Evolutionary conservation across 2,888 invertebrate species (phyloP), one percentile per base, ranked within the genome.

Genomic region (Tipula helvola): DNA sequence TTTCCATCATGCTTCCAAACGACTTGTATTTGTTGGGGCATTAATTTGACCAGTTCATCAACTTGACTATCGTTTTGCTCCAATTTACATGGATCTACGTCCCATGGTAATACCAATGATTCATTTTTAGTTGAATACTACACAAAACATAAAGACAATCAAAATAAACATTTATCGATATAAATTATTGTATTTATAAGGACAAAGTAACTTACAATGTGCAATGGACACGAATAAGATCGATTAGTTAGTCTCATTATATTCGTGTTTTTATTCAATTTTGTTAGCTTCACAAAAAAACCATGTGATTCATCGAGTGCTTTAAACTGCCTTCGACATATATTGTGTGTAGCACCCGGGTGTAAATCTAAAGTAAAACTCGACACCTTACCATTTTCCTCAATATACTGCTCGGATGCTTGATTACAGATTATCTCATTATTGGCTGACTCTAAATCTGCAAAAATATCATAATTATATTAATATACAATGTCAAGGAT

Each of bases 11-110:
- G 91, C 39, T 91, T 90, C 93, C 94, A 94, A 71, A 93, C 92
- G 85, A 94, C 92, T 88, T 92, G 92, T 87, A 94, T 91, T 88
- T 93, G 93, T 3, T 93, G 92, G 16, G 93, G 93, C 86, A 94
- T 92, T 84, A 94, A 89, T 87, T 92, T 92, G 57, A 93, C 92
- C 0, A 92, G 91, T 85, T 93, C 93, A 10, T 3, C 28, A 28
- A 28, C 8, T 18, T 28, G 18, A 28, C 10, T 71, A 28, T 28
- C 28, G 28, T 3, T 71, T 7, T 93, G 93, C 88, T 91, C 91
- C 88, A 91, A 88, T 88, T 90, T 90, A 88, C 94, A 94, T 0
- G 94, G 92, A 87, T 93, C 93, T 39, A 93, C 89, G 16, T 92
- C 92, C 93, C 94, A 94, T 89, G 92, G 92, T 39, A 93, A 93